Evolutionary conservation across 2,797 vertebrate species (phyloP).

Genomic region (Chaetodon trifasciatus): DNA sequence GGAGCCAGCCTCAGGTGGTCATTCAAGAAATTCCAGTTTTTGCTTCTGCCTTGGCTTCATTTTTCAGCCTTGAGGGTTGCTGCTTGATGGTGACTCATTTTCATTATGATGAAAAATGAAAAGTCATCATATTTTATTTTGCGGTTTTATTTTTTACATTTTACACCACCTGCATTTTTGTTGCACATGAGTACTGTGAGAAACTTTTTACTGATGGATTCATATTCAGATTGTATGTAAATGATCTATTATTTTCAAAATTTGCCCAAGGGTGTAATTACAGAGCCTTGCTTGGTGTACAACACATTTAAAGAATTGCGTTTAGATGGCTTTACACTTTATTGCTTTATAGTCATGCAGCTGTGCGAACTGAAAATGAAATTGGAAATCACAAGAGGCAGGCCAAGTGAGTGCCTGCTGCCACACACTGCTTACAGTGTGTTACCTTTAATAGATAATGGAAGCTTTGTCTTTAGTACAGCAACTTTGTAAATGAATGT

Average conservation of each 20-base stretch:
- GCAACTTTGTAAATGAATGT: slow-evolving; percentile 6
- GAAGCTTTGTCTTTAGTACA: slow-evolving; percentile 21
- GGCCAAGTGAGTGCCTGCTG: not conserved
- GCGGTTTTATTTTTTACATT: no score
- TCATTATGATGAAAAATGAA: no score
- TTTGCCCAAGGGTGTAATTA: not conserved
- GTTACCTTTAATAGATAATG: slow-evolving; percentile 4
- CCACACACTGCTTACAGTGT: not conserved
- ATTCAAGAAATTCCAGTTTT: no score
- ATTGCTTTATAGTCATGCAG: not conserved
- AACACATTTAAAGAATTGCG: slow-evolving; percentile 11
- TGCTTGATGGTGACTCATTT: no score
- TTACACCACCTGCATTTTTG: not conserved
- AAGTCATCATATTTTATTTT: no score
- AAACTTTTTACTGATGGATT: not conserved
- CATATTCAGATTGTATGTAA: slow-evolving; percentile 3
- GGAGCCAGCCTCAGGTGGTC: no score
- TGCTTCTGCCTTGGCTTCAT: no score
- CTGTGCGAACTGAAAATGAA: slow-evolving; percentile 4
- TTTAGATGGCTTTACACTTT: not conserved
- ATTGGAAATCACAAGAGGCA: not conserved
- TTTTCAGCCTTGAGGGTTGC: no score
- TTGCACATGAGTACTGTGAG: not conserved
- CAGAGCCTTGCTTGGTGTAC: not conserved
- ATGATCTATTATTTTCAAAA: not conserved